A percentile compares a stretch with the other conserved stretches of the same genome.
Conservation (phyloP, 2,113 vertebrate species). For the Peromyscus leucopus region DNA sequence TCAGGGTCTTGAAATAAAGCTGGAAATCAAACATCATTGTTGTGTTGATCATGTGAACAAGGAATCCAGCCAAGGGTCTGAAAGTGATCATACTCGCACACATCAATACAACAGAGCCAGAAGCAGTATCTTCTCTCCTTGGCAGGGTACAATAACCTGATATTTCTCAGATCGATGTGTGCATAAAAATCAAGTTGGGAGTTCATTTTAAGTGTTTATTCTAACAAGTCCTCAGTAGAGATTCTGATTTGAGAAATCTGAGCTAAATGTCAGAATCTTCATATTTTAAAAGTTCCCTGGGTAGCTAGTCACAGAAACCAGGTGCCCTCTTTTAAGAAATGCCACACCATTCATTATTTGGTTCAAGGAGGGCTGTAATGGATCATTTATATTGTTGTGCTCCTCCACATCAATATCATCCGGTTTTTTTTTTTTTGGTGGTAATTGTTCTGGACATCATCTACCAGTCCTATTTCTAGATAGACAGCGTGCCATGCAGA, state of each 20-base stretch:
- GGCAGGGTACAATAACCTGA: not conserved
- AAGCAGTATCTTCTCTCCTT: not conserved
- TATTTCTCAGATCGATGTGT: not conserved
- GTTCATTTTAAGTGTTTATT: not conserved
- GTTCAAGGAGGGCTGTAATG: fast-evolving
- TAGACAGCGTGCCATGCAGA: not conserved
- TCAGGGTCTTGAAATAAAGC: not conserved
- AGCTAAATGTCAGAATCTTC: not conserved
- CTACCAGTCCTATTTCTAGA: not conserved
- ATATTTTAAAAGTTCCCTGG: not conserved
- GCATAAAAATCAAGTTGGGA: not conserved
- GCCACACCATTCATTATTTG: not conserved
- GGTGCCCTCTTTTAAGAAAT: not conserved
- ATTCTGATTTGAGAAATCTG: not conserved
- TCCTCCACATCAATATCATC: not conserved
- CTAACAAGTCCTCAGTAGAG: not conserved
- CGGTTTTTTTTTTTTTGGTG: not conserved
- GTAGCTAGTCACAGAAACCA: not conserved
- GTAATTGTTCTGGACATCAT: not conserved
- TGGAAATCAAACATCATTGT: not conserved
- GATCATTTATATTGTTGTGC: not conserved
- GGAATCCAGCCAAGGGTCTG: not conserved
- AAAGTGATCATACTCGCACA: fast-evolving
- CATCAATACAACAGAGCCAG: not conserved
- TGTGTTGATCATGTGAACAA: not conserved